Conservation (phyloP, 2,888 invertebrate genomes). For the Polydrusus tereticollis region DNA sequence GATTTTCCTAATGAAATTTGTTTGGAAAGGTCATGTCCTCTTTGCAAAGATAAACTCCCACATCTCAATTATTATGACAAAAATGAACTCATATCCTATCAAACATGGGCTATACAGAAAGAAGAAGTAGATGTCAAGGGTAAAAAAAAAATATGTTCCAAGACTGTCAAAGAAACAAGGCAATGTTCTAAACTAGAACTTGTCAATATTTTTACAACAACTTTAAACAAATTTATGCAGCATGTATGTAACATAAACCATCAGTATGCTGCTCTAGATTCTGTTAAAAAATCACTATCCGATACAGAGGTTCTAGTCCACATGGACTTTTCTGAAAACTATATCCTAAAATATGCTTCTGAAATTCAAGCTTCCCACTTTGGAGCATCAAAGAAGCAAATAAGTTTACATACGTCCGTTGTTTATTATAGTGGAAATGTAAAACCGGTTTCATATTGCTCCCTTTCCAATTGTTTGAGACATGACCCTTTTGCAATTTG, state of each 20-base stretch:
- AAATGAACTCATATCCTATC: slow-evolving; percentile 13
- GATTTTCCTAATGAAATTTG: slow-evolving; percentile 21
- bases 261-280: not conserved
- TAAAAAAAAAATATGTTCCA: not conserved
- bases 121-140: not conserved
- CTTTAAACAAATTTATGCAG: not conserved
- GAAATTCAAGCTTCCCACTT: slow-evolving; percentile 30
- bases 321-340: not conserved
- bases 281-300: not conserved
- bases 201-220: not conserved
- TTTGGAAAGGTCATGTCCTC: slow-evolving; percentile 33
- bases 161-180: not conserved
- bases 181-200: not conserved
- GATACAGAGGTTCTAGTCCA: not conserved
- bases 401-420: slow-evolving; percentile 24
- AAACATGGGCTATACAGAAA: not conserved
- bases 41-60: not conserved
- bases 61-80: slow-evolving; percentile 13
- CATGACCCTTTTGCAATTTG: slow-evolving; percentile 41
- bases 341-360: slow-evolving; percentile 19
- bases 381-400: slow-evolving; percentile 22
- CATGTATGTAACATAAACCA: not conserved
- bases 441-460: slow-evolving; percentile 22
- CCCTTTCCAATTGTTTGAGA: slow-evolving; percentile 30
- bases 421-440: slow-evolving; percentile 1